Base-by-base conservation (phyloP, 2,113 vertebrate species). In the Psophia crepitans region DNA sequence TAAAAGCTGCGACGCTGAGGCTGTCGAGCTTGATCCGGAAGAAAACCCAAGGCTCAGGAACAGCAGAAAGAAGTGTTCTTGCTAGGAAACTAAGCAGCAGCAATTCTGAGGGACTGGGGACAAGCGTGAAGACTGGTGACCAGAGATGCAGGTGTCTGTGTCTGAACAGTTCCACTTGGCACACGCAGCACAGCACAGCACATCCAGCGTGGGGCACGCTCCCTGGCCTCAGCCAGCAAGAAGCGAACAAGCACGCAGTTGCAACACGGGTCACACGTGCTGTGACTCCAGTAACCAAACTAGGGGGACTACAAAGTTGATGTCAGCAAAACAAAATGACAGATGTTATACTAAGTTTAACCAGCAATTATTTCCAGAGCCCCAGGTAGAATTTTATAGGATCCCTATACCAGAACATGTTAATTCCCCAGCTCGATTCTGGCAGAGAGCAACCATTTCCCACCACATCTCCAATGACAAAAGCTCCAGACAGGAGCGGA, bases 321-420 rank as follows among this genome's bases (percentile, higher is more conserved):
- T 16, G 19, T 1, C 35, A 11, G 35, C 51, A 66, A 83, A 87
- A 68, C 22, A 86, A 83, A 76, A 66, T 13, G 26, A 77, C 26
- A 90, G 43, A 68, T 35, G 49, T 5, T 28, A 43, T 11, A 19
- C 27, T 33, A 81, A 80, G 24, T 89, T 77, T 78, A 77, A 97
- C 89, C 46, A 93, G 56, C 51, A 94, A 95, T 48, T 96, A 78
- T 95, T 96, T 94, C 85, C 90, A 95, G 30, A 90, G 79, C 92
- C 83, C 14, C 5, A 2, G 83, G 95, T 79, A 90, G 48, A 75
- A 54, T 6, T n/a, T 78, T 86, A 95, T 84, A 90, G 93, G 78
- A 94, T 93, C 46, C 43, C 95, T 70, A 74, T 85, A 95, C 10
- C 35, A 96, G 66, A 58, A 74, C 64, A 27, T 13, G 51, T 60